Evolutionary conservation across 1,140 invertebrate genomes (phyloP).

Genomic region (Halictus rubicundus): DNA sequence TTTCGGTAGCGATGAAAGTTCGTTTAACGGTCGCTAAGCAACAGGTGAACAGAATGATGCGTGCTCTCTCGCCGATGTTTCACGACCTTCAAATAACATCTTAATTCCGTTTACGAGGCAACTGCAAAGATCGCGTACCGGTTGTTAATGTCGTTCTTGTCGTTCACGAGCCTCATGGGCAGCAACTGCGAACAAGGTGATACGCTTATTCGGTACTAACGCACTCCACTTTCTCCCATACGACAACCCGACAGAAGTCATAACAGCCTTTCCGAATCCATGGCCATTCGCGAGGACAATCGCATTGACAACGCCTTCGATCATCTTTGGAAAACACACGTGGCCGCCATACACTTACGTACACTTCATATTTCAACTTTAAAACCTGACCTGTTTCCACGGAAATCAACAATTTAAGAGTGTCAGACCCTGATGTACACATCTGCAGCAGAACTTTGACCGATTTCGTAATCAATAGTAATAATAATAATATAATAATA

Average conservation of each 20-base stretch:
- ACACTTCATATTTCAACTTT: too few relatives aligned
- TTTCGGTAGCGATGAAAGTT: not conserved
- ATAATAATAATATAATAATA: too few relatives aligned
- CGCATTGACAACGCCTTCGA: not conserved
- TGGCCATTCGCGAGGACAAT: constrained; percentile 48
- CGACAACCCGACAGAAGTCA: constrained; percentile 32
- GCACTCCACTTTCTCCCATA: constrained; percentile 59
- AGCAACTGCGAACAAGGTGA: constrained; percentile 28
- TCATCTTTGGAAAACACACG: not conserved
- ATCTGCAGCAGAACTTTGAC: too few relatives aligned
- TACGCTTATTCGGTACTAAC: constrained; percentile 51
- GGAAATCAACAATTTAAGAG: too few relatives aligned
- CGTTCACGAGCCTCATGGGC: not conserved
- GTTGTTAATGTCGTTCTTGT: constrained; percentile 12
- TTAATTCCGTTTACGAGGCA: not conserved
- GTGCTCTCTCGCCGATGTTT: not conserved
- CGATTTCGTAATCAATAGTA: too few relatives aligned
- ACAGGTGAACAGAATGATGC: not conserved
- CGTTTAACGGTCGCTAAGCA: not conserved
- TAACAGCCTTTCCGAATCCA: constrained; percentile 46
- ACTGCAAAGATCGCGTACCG: not conserved
- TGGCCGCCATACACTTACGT: not conserved
- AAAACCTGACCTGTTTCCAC: too few relatives aligned
- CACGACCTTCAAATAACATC: not conserved
- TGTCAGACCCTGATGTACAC: too few relatives aligned